Evolutionary conservation across 2,888 invertebrate species (phyloP).

Genomic region (Ochropacha duplaris): DNA sequence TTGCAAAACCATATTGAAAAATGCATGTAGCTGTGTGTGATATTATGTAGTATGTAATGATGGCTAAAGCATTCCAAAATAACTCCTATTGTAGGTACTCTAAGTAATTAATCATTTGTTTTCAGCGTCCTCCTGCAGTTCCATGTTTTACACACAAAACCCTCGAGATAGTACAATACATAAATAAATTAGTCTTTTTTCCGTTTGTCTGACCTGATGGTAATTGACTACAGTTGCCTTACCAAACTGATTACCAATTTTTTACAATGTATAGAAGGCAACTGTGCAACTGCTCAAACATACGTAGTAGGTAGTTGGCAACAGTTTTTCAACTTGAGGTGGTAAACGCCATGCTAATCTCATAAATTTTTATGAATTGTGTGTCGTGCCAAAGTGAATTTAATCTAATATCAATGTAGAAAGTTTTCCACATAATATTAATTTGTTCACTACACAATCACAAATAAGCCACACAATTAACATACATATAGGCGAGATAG

Average conservation of each 20-base stretch:
- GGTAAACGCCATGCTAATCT: neutral
- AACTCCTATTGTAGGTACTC: neutral
- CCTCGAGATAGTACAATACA: too few species aligned
- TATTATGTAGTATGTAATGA: neutral
- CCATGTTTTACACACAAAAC: neutral
- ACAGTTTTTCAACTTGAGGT: too few species aligned
- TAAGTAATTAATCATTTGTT: neutral
- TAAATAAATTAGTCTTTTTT: too few species aligned
- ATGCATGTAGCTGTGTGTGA: constrained; percentile 3
- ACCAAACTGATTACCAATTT: too few species aligned
- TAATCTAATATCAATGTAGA: neutral
- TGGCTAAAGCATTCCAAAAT: neutral
- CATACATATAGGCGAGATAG: neutral
- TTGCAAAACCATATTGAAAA: constrained; percentile 3
- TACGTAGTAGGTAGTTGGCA: too few species aligned
- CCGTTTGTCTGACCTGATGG: too few species aligned
- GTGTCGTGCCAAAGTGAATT: neutral
- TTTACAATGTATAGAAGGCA: too few species aligned
- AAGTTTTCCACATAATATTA: neutral
- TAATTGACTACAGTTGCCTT: too few species aligned
- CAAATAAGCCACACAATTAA: neutral
- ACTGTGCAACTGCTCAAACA: too few species aligned
- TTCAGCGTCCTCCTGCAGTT: neutral
- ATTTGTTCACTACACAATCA: neutral
- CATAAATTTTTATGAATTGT: neutral